Evolutionary conservation across 2,888 invertebrate species (phyloP).

Genomic region (Ophion ellenae): DNA sequence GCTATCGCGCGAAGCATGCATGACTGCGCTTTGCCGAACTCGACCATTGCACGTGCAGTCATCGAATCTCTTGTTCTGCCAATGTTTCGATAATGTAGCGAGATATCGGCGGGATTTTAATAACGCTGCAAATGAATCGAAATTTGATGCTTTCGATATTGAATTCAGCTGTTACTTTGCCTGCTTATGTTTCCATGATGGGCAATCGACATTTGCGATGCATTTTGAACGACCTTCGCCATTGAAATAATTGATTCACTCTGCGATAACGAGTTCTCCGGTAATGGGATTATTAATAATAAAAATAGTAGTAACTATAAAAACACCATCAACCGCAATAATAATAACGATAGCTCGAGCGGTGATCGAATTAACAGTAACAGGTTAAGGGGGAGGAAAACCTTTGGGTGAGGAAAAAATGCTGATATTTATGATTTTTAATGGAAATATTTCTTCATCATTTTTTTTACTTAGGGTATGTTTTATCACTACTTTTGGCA

Average conservation of each 20-base stretch:
- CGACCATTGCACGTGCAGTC: slow-evolving; percentile 25
- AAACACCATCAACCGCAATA: not conserved
- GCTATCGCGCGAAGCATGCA: slow-evolving; percentile 23
- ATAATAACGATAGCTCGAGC: slow-evolving; percentile 9
- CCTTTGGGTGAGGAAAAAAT: too few species aligned
- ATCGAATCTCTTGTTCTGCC: slow-evolving; percentile 11
- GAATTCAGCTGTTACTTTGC: not conserved
- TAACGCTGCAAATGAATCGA: slow-evolving; percentile 22
- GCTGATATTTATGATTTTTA: too few species aligned
- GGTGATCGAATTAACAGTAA: not conserved
- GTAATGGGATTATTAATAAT: not conserved
- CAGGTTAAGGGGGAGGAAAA: too few species aligned
- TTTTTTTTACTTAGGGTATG: too few species aligned
- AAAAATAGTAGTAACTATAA: not conserved
- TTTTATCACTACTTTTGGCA: too few species aligned
- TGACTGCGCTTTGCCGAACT: not conserved
- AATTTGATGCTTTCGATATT: slow-evolving; percentile 24
- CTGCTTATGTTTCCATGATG: not conserved
- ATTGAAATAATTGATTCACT: not conserved
- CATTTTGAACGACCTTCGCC: not conserved
- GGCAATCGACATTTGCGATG: not conserved
- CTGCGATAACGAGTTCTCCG: not conserved
- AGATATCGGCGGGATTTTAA: slow-evolving; percentile 15
- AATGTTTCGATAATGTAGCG: slow-evolving; percentile 39
- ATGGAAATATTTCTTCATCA: too few species aligned